phyloP scores from a whole-genome alignment of 2,797 vertebrate genomes.

The Acanthurus leucopareius region DNA sequence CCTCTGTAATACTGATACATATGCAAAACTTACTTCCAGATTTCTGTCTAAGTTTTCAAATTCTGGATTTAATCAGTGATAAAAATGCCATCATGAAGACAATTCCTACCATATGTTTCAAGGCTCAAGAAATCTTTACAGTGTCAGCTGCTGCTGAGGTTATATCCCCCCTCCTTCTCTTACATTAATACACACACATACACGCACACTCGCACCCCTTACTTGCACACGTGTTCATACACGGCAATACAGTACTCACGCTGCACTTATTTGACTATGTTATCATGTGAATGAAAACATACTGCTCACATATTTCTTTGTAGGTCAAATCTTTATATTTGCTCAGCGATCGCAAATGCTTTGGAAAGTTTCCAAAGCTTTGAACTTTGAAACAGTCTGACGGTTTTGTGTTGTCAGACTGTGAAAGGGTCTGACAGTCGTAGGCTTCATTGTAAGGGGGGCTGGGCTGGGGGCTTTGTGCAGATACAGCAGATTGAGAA shows the following conservation, averaged over 20 bases:
- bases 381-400: constrained; percentile 26
- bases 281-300: constrained; percentile 37
- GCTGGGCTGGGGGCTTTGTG: background rate
- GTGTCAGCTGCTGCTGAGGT: constrained; percentile 71
- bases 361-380: constrained; percentile 36
- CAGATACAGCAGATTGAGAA: constrained; percentile 27
- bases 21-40: constrained; percentile 55
- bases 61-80: constrained; percentile 75
- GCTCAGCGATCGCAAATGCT: constrained; percentile 33
- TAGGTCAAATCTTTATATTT: constrained; percentile 28
- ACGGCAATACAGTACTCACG: constrained; percentile 46
- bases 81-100: constrained; percentile 71
- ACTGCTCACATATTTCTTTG: constrained; percentile 14
- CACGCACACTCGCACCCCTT: constrained; percentile 7
- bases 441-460: constrained; percentile 6
- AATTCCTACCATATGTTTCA: constrained; percentile 76
- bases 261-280: constrained; percentile 39
- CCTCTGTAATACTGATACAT: constrained; percentile 50
- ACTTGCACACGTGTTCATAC: constrained; percentile 32
- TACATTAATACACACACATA: constrained; percentile 38
- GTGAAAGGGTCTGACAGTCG: background rate
- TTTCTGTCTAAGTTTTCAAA: constrained; percentile 61
- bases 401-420: constrained; percentile 2
- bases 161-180: constrained; percentile 36
- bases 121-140: constrained; percentile 69